Evolutionary conservation across 2,888 invertebrate genomes (phyloP), one percentile per base, ranked within the genome.

Genomic region (Flexamia atlantica): DNA sequence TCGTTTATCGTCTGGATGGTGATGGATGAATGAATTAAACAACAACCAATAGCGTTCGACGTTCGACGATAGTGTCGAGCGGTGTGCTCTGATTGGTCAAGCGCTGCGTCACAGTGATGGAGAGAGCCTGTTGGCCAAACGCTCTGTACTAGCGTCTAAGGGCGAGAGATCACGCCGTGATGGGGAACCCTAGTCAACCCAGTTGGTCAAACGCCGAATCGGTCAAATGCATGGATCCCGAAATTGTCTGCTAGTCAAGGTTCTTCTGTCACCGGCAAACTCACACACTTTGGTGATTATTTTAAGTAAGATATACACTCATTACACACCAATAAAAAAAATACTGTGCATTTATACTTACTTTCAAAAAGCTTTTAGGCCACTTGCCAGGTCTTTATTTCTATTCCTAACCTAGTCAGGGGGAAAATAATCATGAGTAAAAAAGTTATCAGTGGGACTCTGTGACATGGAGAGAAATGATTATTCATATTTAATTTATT

Each of bases 401-500:
- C 2, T 46, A 46, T 46, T 46, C 17, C 46, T 46, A 46, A 46
- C 46, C 4, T 46, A 46, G 46, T 46, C 4, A 46, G 46, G 46
- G 46, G 46, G 12, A 46, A 46, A 46, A 46, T 46, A 10, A 46
- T 46, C 46, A 10, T 46, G 46, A 46, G 46, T 46, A 14, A 9
- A 46, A 46, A 46, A 14, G 46, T 46, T 46, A 46, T 46, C 46
- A 46, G 46, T 46, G 46, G 46, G 46, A 46, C 46, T 14, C 46
- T 46, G 17, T 46, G 46, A 46, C 46, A 46, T 17, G 46, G 46
- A 46, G 46, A 14, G 17, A 17, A 46, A 46, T 46, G 17, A 46
- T 46, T 14, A 46, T 46, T 46, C 46, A 46, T 17, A 46, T 46
- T 46, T 46, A 46, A 46, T 46, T 46, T 46, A 46, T 46, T 46